Conservation (phyloP, 2,113 vertebrate genomes). For the Thermophis baileyi region DNA sequence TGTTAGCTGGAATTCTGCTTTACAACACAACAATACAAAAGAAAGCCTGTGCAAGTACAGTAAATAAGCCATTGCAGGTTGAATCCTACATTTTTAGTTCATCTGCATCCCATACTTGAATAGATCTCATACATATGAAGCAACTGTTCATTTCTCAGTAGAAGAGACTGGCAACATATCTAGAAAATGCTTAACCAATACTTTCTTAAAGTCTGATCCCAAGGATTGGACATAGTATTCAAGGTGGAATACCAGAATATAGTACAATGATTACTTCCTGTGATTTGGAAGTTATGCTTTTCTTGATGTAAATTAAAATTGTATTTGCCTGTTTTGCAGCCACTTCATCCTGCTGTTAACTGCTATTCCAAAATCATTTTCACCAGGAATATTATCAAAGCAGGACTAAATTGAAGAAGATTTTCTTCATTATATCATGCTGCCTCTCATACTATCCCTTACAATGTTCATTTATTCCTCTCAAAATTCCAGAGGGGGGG, state of each 20-base stretch:
- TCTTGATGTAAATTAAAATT: background rate
- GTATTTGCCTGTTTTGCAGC: background rate
- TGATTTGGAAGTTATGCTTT: background rate
- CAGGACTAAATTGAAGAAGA: background rate
- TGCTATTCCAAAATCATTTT: background rate
- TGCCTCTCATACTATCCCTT: background rate
- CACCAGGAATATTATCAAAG: background rate
- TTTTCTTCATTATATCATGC: background rate
- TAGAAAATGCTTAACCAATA: background rate
- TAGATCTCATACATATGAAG: conserved; percentile 23
- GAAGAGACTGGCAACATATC: background rate
- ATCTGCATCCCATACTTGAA: background rate
- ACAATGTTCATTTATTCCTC: background rate
- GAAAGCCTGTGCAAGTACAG: background rate
- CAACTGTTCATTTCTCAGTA: background rate
- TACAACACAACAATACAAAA: conserved; percentile 37
- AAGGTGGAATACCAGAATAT: background rate
- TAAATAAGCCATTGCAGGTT: background rate
- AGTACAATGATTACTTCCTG: background rate
- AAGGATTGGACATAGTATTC: background rate
- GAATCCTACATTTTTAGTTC: background rate
- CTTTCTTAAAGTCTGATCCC: background rate
- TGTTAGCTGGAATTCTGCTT: conserved; percentile 31
- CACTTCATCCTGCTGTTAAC: background rate
- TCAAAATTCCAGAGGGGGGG: background rate